Evolutionary conservation across 2,113 vertebrate species (phyloP).

Genomic region (Panurus biarmicus): DNA sequence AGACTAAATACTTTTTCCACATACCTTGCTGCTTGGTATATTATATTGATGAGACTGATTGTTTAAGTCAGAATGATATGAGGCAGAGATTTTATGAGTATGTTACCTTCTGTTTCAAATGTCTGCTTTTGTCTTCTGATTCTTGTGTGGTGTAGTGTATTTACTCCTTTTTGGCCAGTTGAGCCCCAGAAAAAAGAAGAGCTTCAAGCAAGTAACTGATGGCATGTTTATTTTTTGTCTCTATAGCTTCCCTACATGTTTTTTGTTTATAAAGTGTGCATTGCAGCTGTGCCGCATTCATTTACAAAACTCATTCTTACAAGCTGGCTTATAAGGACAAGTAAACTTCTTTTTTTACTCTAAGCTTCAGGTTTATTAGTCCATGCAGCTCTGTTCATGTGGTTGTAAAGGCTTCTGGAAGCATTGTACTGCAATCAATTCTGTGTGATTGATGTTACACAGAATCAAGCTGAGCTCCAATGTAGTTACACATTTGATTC

Average conservation of each 20-base stretch:
- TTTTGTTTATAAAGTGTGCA: conserved; percentile 72
- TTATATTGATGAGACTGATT: conserved; percentile 10
- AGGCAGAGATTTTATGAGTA: conserved; percentile 40
- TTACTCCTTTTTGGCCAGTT: conserved; percentile 93
- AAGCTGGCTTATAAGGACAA: conserved; percentile 64
- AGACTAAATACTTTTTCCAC: neutral
- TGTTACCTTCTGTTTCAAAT: conserved; percentile 71
- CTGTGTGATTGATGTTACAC: neutral
- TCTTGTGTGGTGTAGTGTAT: conserved; percentile 80
- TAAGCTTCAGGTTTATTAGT: conserved; percentile 26
- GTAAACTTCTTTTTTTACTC: conserved; percentile 19
- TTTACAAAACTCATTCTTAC: conserved; percentile 68
- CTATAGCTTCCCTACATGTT: conserved; percentile 71
- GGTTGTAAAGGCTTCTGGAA: conserved; percentile 41
- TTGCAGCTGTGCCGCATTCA: conserved; percentile 71
- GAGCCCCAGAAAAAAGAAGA: conserved; percentile 96
- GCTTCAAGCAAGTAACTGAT: conserved; percentile 94
- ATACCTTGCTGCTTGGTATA: neutral
- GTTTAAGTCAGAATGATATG: conserved; percentile 32
- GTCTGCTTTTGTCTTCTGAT: conserved; percentile 83
- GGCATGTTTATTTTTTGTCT: conserved; percentile 86
- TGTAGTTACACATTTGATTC: neutral
- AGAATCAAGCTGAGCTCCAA: neutral
- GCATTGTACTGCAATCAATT: neutral
- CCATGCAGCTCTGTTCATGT: neutral